phyloP scores from a whole-genome alignment of 2,113 vertebrate species.

The Oophaga pumilio region DNA sequence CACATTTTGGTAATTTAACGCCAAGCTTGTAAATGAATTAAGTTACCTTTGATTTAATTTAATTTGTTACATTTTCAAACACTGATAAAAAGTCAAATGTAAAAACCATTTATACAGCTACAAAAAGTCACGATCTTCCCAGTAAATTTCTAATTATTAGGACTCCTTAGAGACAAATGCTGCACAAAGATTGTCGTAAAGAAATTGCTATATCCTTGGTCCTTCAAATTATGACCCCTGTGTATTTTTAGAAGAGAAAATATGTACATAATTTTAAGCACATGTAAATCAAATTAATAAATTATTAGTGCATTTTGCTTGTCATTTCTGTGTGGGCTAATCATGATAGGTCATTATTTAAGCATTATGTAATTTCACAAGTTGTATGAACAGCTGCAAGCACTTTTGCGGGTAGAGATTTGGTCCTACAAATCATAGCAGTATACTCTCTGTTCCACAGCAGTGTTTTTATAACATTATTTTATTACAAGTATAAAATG shows the following conservation, averaged over 20 bases:
- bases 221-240: slow-evolving; percentile 59
- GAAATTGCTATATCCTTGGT: slow-evolving; percentile 53
- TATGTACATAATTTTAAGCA: slow-evolving; percentile 71
- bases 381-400: slow-evolving; percentile 74
- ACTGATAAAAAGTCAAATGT: neutral
- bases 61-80: neutral
- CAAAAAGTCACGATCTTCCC: slow-evolving; percentile 6
- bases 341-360: slow-evolving; percentile 75
- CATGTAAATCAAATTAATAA: slow-evolving; percentile 75
- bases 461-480: slow-evolving; percentile 54
- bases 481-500: slow-evolving; percentile 48
- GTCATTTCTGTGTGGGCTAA: slow-evolving; percentile 75
- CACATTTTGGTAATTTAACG: neutral
- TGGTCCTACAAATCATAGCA: slow-evolving; percentile 40
- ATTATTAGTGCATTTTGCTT: slow-evolving; percentile 74
- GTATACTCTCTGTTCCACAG: slow-evolving; percentile 47
- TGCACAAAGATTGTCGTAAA: slow-evolving; percentile 60
- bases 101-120: neutral
- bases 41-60: neutral
- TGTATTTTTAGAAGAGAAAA: slow-evolving; percentile 71
- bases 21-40: neutral
- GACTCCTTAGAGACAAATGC: slow-evolving; percentile 51
- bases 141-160: slow-evolving; percentile 51
- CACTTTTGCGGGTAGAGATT: slow-evolving; percentile 67
- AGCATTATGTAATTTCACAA: slow-evolving; percentile 74